Evolutionary conservation across 2,113 vertebrate genomes (phyloP), one percentile per base, ranked within the genome.

Genomic region (Sylvilagus bachmani): DNA sequence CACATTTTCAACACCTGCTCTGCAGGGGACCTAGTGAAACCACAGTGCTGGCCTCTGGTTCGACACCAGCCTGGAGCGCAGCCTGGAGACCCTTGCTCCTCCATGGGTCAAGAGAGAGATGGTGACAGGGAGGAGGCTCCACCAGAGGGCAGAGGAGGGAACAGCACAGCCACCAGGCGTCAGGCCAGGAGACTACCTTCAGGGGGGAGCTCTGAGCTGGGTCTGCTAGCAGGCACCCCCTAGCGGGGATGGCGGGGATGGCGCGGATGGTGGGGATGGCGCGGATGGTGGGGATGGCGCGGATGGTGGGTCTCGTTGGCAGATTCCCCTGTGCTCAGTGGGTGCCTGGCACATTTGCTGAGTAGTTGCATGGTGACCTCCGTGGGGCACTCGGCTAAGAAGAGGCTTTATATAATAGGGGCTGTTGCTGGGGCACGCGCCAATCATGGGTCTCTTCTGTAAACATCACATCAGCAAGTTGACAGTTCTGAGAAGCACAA

Each of bases 251-350:
- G 6, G 12, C 25, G 36, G 33, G 12, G 19, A 14, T 58, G 38
- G 38, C 38, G 38, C n/a, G n/a, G n/a, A n/a, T n/a, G n/a, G n/a
- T n/a, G n/a, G n/a, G n/a, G n/a, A n/a, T n/a, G n/a, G n/a, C n/a
- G n/a, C n/a, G n/a, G n/a, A n/a, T n/a, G n/a, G n/a, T n/a, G n/a
- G 38, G 38, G 38, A 44, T 44, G 38, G 38, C 3, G 38, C 5
- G 38, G 38, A 44, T 44, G 51, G 24, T 10, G 9, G 12, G 5
- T 55, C 12, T 38, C 16, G 8, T 25, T 74, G 2, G 16, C 4
- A 5, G 22, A 16, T 19, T 17, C 78, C 8, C 29, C 0, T 6
- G 24, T 5, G 6, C 16, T 61, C 31, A 10, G n/a, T 0, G 24
- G 38, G 22, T n/a, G 49, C 66, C 84, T 67, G 49, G 13, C 31